phyloP scores from a whole-genome alignment of 53 echinoderm and acorn worm species.

The Holothuria scabra region DNA sequence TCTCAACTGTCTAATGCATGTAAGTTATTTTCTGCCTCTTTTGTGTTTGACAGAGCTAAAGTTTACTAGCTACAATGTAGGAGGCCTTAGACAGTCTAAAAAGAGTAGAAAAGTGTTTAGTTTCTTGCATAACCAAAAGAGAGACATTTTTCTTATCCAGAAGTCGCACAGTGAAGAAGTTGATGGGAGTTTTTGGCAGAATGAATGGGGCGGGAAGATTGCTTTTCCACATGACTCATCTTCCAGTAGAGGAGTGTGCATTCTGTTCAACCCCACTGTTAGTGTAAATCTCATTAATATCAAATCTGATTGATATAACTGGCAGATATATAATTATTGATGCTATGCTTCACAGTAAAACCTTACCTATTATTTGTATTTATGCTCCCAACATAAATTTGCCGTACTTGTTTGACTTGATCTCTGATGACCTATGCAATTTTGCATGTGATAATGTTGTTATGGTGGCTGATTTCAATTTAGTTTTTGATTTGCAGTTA shows the following conservation, averaged over 20 bases:
- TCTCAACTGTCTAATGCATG: too few relatives aligned
- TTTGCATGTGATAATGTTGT: conserved; percentile 1
- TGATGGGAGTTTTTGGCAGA: neutral
- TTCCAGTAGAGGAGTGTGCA: neutral
- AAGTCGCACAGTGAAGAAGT: neutral
- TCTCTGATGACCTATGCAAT: neutral
- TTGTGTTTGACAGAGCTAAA: conserved; percentile 27
- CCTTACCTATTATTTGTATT: neutral
- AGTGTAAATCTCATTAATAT: too few relatives aligned
- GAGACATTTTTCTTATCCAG: conserved; percentile 11
- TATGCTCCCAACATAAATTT: neutral
- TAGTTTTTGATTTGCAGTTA: neutral
- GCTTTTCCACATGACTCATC: neutral
- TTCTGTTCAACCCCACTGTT: neutral
- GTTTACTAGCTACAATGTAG: conserved; percentile 1
- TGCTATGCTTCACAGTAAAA: neutral
- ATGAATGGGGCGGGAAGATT: neutral
- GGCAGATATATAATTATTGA: too few relatives aligned
- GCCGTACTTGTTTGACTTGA: neutral
- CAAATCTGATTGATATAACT: too few relatives aligned
- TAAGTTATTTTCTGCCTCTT: neutral
- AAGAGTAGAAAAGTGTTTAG: conserved; percentile 22
- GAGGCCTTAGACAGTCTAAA: conserved; percentile 16
- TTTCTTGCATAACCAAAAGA: conserved; percentile 23
- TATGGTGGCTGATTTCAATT: conserved; percentile 17